Conservation (phyloP, 2,113 vertebrate genomes). For the Oxyura jamaicensis region DNA sequence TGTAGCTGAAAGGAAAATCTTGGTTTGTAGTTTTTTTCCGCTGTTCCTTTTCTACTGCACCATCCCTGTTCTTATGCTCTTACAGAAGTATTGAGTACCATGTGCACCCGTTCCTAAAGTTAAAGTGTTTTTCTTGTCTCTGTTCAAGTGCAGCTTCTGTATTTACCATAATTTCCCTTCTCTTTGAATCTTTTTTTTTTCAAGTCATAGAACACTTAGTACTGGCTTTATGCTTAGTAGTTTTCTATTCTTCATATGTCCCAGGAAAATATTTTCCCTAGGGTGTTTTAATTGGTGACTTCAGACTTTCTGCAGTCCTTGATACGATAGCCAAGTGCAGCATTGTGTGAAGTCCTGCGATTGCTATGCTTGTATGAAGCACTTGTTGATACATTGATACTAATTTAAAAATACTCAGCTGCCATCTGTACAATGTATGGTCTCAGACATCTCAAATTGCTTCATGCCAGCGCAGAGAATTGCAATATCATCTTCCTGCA, state of each 20-base stretch:
- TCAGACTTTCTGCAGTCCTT: background rate
- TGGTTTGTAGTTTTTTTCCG: background rate
- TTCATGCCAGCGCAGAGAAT: background rate
- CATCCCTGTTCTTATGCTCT: background rate
- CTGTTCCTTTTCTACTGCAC: background rate
- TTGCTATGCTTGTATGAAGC: rapidly evolving
- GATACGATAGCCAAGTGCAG: background rate
- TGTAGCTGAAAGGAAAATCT: background rate
- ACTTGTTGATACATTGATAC: background rate
- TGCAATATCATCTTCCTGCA: background rate
- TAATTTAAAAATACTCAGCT: background rate
- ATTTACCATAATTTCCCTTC: background rate
- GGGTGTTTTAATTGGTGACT: background rate
- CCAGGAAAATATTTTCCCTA: background rate
- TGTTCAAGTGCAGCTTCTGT: background rate
- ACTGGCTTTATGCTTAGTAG: background rate
- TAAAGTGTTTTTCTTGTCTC: background rate
- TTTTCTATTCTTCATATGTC: background rate
- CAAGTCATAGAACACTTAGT: background rate
- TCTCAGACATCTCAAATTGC: background rate
- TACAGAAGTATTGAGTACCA: background rate
- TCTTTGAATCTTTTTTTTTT: background rate
- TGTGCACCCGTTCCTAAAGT: background rate
- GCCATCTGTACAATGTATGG: rapidly evolving
- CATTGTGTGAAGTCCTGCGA: background rate